Evolutionary conservation across 2,797 vertebrate genomes (phyloP).

Genomic region (Bucorvus abyssinicus): DNA sequence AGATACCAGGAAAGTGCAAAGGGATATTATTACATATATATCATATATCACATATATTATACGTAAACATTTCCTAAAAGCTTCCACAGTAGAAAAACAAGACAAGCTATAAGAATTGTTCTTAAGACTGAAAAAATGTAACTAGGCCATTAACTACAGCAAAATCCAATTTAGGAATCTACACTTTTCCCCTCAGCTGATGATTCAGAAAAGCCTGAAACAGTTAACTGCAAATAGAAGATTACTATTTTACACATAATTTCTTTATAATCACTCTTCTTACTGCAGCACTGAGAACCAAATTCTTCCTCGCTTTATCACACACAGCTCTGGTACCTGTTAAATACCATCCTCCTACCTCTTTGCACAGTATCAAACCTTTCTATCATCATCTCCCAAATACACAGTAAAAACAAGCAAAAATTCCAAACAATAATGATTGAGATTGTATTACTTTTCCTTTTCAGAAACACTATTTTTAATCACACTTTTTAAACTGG

Average conservation of each 20-base stretch:
- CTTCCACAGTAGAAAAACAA: not conserved
- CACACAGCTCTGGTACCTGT: not conserved
- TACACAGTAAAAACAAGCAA: not conserved
- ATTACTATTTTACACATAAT: not conserved
- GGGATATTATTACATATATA: not conserved
- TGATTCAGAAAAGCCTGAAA: not conserved
- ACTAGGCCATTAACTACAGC: not conserved
- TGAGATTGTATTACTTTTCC: not conserved
- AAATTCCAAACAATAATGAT: not conserved
- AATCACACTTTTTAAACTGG: not conserved
- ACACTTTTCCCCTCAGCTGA: not conserved
- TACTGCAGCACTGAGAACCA: not conserved
- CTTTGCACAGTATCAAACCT: not conserved
- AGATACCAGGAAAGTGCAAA: not conserved
- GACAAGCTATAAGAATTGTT: not conserved
- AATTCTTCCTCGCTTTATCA: not conserved
- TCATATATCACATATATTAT: not conserved
- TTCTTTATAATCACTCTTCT: not conserved
- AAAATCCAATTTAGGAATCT: not conserved
- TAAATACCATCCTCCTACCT: not conserved
- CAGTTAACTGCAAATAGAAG: not conserved
- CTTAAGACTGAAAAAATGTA: not conserved
- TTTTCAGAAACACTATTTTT: not conserved
- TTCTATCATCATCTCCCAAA: not conserved
- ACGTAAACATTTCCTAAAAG: not conserved